Conservation (phyloP, 2,797 vertebrate genomes). For the Hybognathus amarus region DNA sequence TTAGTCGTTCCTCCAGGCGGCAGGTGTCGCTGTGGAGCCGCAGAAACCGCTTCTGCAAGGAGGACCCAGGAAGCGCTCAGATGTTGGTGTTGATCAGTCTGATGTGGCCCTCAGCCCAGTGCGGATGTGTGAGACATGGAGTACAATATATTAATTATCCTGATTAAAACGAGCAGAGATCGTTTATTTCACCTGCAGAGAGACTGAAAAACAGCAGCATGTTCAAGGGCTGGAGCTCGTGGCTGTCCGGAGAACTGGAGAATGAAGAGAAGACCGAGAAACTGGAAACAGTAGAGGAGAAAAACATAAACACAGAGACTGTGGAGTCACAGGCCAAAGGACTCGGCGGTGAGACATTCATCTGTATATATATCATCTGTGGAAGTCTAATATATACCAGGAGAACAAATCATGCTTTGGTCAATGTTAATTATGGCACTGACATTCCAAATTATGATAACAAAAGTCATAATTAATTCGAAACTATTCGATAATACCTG, state of each 20-base stretch:
- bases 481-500: neutral
- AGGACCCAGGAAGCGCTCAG: neutral
- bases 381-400: neutral
- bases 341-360: slow-evolving; percentile 70
- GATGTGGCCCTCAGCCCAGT: slow-evolving; percentile 18
- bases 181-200: neutral
- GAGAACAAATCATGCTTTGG: too few species aligned
- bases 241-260: slow-evolving; percentile 72
- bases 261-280: slow-evolving; percentile 70
- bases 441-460: neutral
- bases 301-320: slow-evolving; percentile 64
- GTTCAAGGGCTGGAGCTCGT: slow-evolving; percentile 73
- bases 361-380: neutral
- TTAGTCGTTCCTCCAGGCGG: neutral
- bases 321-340: slow-evolving; percentile 56
- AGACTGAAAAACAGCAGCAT: slow-evolving; percentile 55
- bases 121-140: slow-evolving; percentile 14
- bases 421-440: neutral
- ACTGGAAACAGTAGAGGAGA: slow-evolving; percentile 74
- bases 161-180: neutral
- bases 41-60: neutral
- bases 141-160: neutral
- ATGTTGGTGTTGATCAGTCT: slow-evolving; percentile 3
- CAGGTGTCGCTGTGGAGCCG: slow-evolving; percentile 24
- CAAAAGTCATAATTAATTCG: neutral